Base-by-base conservation (phyloP, 1,140 invertebrate species). In the Melipona quadrifasciata region DNA sequence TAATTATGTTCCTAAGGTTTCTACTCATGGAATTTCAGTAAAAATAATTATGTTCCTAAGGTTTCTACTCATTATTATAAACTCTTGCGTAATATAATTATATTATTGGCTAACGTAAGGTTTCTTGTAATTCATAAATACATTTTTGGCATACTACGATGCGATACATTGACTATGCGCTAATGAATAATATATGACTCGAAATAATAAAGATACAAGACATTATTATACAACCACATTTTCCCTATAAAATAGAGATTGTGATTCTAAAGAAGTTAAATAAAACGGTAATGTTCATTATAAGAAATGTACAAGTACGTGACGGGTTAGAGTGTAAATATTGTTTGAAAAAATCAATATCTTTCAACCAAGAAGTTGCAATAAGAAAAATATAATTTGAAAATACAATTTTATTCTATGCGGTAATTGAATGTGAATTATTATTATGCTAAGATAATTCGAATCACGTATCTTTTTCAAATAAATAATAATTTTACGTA, bases 141-240 rank as follows among this genome's bases (percentile, higher is more conserved):
- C 71, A 68, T 83, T 89, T 90, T 90, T 90, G 88, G 88, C 88
- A 89, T 90, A 80, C 88, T 90, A 90, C 88, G 76, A 84, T 82
- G 86, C 80, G 80, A 88, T 86, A 89, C 86, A 90, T 71, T 80
- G 57, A 85, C 83, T 86, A 87, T 74, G 68, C 68, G 57, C 89
- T 90, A 89, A 90, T 80, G 83, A 57, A 84, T 90, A 83, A 88
- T 79, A 75, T 72, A 77, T 85, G 83, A 85, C 87, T 86, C 51
- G 72, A 78, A 86, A 88, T 80, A 34, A 86, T 80, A 79, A 72
- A 67, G 61, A 76, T 73, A 65, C 57, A 71, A 47, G 57, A 61
- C 70, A 86, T 76, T 65, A 74, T 83, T 31, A 68, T 65, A 73
- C 70, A 51, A 84, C 31, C 78, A 74, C 77, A 57, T 65, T 16